A percentile compares a stretch with the other conserved stretches of the same genome.
Evolutionary conservation across 2,797 vertebrate genomes (phyloP).

Genomic region (Macrochelys suwanniensis): DNA sequence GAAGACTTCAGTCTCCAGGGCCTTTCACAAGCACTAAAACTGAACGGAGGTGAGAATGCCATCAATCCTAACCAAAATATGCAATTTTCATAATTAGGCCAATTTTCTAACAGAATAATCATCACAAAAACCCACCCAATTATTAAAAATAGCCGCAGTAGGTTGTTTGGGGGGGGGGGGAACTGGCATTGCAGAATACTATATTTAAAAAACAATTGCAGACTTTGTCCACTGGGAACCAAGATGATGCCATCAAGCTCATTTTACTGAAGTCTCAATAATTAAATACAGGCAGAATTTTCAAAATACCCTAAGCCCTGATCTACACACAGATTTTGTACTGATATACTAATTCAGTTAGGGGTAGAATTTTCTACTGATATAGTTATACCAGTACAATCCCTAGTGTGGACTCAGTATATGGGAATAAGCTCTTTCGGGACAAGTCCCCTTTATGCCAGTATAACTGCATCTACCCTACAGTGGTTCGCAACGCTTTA

Average conservation of each 20-base stretch:
- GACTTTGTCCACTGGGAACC: neutral
- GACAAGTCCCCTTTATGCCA: accelerated
- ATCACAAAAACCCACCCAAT: no score
- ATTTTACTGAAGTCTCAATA: neutral
- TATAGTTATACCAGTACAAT: neutral
- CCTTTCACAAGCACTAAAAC: neutral
- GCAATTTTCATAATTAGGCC: neutral
- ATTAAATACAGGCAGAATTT: neutral
- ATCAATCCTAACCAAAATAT: neutral
- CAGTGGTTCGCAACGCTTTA: neutral
- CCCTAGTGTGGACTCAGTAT: neutral
- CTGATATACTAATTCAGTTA: neutral
- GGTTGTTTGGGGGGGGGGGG: neutral
- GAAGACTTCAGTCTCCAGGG: neutral
- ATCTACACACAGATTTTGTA: neutral
- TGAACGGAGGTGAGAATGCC: accelerated
- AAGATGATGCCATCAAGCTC: accelerated
- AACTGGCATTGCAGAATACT: neutral
- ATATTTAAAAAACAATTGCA: neutral
- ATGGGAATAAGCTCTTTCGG: neutral
- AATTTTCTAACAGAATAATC: neutral
- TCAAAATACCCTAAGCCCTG: neutral
- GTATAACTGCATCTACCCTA: neutral
- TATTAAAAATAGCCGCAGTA: no score
- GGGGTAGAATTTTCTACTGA: neutral